phyloP scores from a whole-genome alignment of 2,888 invertebrate species.

The Oscheius onirici region DNA sequence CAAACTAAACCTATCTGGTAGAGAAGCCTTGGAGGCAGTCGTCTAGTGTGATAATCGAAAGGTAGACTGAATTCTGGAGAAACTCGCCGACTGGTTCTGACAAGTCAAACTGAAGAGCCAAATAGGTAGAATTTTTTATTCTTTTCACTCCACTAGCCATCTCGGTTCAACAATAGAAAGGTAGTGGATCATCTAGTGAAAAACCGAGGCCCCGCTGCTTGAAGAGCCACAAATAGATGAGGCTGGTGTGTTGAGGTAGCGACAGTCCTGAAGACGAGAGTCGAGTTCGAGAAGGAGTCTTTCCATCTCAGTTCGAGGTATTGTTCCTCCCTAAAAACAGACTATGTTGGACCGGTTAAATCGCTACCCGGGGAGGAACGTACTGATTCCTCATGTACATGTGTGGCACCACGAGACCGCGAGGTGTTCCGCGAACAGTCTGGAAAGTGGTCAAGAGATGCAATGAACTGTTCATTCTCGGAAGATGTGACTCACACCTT shows the following conservation, averaged over 20 bases:
- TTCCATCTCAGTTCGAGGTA: conserved; percentile 59
- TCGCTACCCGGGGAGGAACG: conserved; percentile 31
- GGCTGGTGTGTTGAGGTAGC: conserved; percentile 43
- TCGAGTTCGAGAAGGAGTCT: conserved; percentile 66
- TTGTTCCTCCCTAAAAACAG: conserved; percentile 14
- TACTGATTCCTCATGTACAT: conserved; percentile 53
- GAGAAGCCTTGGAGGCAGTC: too few relatives aligned
- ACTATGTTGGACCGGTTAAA: background rate
- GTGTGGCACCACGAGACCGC: conserved; percentile 65
- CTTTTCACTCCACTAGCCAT: too few relatives aligned
- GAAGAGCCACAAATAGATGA: conserved; percentile 27
- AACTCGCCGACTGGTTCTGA: too few relatives aligned
- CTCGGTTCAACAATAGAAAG: conserved; percentile 14
- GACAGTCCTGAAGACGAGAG: conserved; percentile 56
- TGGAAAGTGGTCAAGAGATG: conserved; percentile 29
- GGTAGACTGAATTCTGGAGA: too few relatives aligned
- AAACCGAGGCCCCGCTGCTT: conserved; percentile 29
- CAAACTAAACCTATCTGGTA: too few relatives aligned
- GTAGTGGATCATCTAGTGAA: conserved; percentile 29
- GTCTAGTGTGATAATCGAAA: too few relatives aligned
- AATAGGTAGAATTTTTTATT: too few relatives aligned
- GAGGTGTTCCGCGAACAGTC: conserved; percentile 60
- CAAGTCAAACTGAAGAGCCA: too few relatives aligned
- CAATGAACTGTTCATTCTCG: too few relatives aligned
- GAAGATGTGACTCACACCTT: too few relatives aligned